phyloP scores from a whole-genome alignment of 37 sponge, comb jelly and placozoan species.

The Chondrosia reniformis region DNA sequence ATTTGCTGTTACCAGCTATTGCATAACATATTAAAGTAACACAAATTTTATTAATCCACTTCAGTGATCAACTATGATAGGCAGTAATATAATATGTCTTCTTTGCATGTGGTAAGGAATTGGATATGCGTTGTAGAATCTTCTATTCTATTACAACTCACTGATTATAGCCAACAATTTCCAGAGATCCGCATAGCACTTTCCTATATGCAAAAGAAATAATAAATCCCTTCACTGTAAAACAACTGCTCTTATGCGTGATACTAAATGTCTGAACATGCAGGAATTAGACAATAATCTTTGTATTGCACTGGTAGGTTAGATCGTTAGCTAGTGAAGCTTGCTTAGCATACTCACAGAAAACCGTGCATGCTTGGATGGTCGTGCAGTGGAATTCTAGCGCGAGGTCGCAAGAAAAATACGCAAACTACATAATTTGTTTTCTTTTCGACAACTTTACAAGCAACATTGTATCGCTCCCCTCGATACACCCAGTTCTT shows the following conservation, averaged over 20 bases:
- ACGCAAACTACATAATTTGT: conserved; percentile 51
- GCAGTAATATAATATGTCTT: too few species aligned
- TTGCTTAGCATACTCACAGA: conserved; percentile 48
- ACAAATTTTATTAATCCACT: too few species aligned
- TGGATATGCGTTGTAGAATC: too few species aligned
- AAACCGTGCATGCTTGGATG: conserved; percentile 77
- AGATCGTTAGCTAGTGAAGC: neutral
- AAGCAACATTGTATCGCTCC: conserved; percentile 34
- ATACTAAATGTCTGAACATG: too few species aligned
- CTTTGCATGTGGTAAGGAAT: too few species aligned
- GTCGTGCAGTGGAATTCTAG: conserved; percentile 63
- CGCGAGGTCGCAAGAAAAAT: conserved; percentile 56
- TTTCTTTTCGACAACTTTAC: conserved; percentile 59
- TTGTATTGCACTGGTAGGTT: too few species aligned
- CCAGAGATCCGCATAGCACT: too few species aligned
- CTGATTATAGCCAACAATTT: neutral
- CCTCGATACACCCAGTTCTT: conserved; percentile 54
- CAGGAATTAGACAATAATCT: too few species aligned
- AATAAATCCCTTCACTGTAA: neutral
- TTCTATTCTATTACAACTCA: neutral
- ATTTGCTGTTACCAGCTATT: too few species aligned
- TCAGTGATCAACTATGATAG: too few species aligned
- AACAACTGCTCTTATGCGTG: neutral
- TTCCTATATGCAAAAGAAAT: neutral
- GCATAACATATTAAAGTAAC: too few species aligned